Evolutionary conservation across 2,113 vertebrate species (phyloP).

Genomic region (Brachypodius melanocephalos): DNA sequence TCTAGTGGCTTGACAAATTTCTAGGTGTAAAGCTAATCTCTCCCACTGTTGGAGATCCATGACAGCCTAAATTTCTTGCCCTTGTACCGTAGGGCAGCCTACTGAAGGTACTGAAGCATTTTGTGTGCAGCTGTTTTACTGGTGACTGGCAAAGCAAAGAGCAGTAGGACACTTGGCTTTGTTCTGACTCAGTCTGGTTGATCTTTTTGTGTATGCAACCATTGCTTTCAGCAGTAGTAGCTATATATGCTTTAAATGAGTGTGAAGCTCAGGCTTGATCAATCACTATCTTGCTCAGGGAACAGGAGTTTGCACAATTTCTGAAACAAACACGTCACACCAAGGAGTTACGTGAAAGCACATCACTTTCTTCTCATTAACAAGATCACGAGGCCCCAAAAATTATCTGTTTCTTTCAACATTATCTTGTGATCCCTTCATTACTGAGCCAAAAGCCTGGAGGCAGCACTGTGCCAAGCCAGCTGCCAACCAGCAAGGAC

Average conservation of each 20-base stretch:
- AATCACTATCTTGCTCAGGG: not conserved
- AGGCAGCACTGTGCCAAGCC: not conserved
- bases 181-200: constrained; percentile 12
- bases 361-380: not conserved
- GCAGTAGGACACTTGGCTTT: not conserved
- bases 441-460: not conserved
- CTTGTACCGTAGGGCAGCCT: not conserved
- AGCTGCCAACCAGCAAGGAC: not conserved
- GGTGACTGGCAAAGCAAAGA: not conserved
- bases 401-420: not conserved
- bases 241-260: not conserved
- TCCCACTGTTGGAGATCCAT: not conserved
- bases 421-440: not conserved
- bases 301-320: not conserved
- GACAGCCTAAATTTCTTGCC: not conserved
- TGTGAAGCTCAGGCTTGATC: not conserved
- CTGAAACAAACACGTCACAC: not conserved
- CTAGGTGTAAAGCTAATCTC: not conserved
- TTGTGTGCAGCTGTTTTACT: not conserved
- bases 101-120: not conserved
- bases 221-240: not conserved
- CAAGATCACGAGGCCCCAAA: not conserved
- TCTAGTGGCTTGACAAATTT: not conserved
- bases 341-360: not conserved
- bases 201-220: not conserved